Base-by-base conservation (phyloP, 2,797 vertebrate species). In the Crenuchus spilurus region DNA sequence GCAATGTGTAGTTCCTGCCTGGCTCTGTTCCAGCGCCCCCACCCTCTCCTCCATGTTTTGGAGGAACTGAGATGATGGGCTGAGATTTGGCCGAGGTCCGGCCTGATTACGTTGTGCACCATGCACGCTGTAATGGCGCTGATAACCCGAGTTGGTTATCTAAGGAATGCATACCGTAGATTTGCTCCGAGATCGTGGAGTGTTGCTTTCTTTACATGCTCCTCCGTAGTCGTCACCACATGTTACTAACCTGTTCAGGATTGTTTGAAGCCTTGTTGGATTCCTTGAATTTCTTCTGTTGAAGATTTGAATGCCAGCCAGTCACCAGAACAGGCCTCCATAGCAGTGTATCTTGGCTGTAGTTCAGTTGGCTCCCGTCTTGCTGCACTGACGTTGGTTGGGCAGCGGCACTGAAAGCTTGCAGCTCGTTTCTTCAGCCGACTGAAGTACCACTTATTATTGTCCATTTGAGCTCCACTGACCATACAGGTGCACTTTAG, bases 1-100 rank as follows among this genome's bases (percentile, higher is more conserved):
- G 28, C 48, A 35, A 61, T 46, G 69, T 62, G 74, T 62, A 57
- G 41, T 84, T 88, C 83, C 84, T 82, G 70, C 37, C 74, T 78
- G 83, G 77, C 66, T 65, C 2, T 63, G n/a, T 60, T 48, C 66
- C 74, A 75, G 48, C 63, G 62, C 51, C 14, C 1, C 18, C 49
- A 22, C 20, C 54, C 58, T 49, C 35, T 44, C 26, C 24, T 55
- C 14, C 18, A 48, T 10, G 28, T 41, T 54, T 24, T 51, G 18
- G n/a, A 41, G 24, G 44, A 13, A 1, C 31, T 20, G 63, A 24
- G 26, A 35, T 33, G 8, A 28, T 26, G 58, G n/a, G n/a, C 24
- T n/a, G 13, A 48, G 35, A 20, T 18, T 20, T 69, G 24, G 14
- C 13, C 22, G 18, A 31, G 44, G 24, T 66, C 18, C 16, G 13